Evolutionary conservation across 2,888 invertebrate genomes (phyloP).

Genomic region (Odontocolon sp.): DNA sequence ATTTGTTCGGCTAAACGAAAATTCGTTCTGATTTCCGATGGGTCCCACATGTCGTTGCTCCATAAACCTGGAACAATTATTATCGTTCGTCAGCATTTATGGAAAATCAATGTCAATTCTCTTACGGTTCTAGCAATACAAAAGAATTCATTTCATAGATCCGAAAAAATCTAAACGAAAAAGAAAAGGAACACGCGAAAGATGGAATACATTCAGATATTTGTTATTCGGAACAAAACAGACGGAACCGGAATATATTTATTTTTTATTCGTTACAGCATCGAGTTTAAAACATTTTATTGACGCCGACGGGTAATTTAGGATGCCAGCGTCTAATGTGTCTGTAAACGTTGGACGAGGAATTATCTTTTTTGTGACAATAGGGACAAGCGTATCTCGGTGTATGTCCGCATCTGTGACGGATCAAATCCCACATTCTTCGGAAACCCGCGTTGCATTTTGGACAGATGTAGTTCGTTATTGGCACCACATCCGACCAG

Average conservation of each 20-base stretch:
- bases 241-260: too few relatives aligned
- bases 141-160: too few relatives aligned
- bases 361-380: constrained; percentile 80
- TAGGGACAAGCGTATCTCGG: constrained; percentile 80
- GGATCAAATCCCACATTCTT: constrained; percentile 76
- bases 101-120: neutral
- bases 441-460: constrained; percentile 77
- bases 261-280: constrained; percentile 52
- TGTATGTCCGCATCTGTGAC: constrained; percentile 80
- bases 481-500: constrained; percentile 52
- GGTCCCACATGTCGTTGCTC: constrained; percentile 49
- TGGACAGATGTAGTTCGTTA: constrained; percentile 73
- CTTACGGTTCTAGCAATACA: too few relatives aligned
- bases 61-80: constrained; percentile 44
- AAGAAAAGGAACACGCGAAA: too few relatives aligned
- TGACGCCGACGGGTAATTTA: constrained; percentile 72
- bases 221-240: too few relatives aligned
- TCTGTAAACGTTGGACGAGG: constrained; percentile 78
- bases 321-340: constrained; percentile 79
- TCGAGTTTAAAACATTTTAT: constrained; percentile 72
- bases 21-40: constrained; percentile 1
- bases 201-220: too few relatives aligned
- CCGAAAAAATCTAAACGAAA: too few relatives aligned
- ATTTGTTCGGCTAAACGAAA: constrained; percentile 13
- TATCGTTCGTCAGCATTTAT: constrained; percentile 14